Conservation (phyloP, 2,113 vertebrate genomes). For the Phylloscopus trochilus region DNA sequence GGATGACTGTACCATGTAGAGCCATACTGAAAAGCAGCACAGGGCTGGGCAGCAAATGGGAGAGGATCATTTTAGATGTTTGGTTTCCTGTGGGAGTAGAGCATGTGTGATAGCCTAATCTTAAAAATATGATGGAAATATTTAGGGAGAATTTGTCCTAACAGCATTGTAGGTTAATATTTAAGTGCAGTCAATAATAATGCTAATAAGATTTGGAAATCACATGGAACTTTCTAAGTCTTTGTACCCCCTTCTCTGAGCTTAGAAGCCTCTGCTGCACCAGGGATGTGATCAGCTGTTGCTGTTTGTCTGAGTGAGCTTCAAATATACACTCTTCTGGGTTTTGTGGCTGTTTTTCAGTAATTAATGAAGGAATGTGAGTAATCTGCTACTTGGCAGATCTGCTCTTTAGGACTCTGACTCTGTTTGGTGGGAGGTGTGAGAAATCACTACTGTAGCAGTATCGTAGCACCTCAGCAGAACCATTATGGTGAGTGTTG, state of each 20-base stretch:
- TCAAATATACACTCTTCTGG: background rate
- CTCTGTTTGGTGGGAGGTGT: conserved; percentile 44
- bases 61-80: background rate
- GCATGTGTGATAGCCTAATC: background rate
- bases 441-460: background rate
- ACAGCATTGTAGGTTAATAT: background rate
- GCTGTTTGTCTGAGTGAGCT: background rate
- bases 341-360: background rate
- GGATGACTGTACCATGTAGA: background rate
- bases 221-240: accelerated
- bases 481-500: background rate
- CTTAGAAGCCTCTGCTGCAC: background rate
- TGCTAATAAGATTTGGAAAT: background rate
- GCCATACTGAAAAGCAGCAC: background rate
- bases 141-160: background rate
- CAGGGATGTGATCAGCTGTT: background rate
- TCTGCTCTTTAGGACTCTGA: background rate
- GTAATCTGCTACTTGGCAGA: conserved; percentile 14
- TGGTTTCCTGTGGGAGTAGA: background rate
- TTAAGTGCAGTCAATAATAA: background rate
- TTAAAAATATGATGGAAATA: background rate
- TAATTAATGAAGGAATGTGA: conserved; percentile 42
- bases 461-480: background rate
- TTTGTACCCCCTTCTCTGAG: accelerated
- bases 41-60: background rate